Evolutionary conservation across 2,113 vertebrate genomes (phyloP).

Genomic region (Dicrurus megarhynchus): DNA sequence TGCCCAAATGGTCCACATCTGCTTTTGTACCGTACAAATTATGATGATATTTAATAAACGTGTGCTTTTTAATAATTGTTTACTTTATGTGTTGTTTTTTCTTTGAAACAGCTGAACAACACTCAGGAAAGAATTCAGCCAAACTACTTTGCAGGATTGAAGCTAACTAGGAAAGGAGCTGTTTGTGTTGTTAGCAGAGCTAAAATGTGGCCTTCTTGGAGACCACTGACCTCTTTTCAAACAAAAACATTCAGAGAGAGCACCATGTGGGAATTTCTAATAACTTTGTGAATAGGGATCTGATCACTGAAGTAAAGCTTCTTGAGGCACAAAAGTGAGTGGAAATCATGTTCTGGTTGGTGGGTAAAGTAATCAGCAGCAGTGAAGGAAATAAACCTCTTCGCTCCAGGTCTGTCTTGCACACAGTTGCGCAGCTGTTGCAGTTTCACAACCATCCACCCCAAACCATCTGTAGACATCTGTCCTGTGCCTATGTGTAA

Average conservation of each 20-base stretch:
- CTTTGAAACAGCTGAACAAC: not conserved
- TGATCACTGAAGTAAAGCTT: not conserved
- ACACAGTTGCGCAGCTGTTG: fast-evolving
- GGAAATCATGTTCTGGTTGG: not conserved
- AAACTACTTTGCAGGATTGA: not conserved
- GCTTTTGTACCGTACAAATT: not conserved
- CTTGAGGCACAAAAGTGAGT: not conserved
- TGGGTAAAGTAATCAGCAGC: not conserved
- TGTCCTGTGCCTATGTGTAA: not conserved
- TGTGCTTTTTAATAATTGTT: not conserved
- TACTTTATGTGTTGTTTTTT: not conserved
- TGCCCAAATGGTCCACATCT: not conserved
- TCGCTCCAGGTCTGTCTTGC: not conserved
- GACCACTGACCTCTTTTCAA: not conserved
- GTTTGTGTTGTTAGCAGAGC: not conserved
- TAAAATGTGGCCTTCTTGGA: not conserved
- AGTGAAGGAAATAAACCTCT: not conserved
- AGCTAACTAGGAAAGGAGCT: not conserved
- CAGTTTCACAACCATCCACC: not conserved
- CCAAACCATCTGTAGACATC: not conserved
- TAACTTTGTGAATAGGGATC: not conserved
- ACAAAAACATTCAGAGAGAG: not conserved
- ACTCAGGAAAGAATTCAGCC: not conserved
- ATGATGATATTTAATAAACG: not conserved
- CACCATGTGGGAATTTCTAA: not conserved